Percentiles rank a stretch among this genome's conserved stretches.
Evolutionary conservation across 2,113 vertebrate species (phyloP).

Genomic region (Aix galericulata): DNA sequence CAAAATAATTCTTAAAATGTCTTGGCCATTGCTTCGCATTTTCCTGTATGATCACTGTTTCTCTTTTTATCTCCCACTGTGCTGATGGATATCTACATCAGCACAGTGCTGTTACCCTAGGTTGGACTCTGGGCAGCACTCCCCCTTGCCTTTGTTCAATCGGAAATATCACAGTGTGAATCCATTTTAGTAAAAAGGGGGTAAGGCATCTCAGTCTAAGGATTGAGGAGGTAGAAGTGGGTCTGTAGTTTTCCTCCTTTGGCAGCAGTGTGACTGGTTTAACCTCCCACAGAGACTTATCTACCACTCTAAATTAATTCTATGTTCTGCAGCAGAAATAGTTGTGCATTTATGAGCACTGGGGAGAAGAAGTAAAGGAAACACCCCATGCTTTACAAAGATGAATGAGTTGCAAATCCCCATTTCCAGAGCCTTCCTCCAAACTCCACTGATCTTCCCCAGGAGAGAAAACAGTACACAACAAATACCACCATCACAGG

Average conservation of each 20-base stretch:
- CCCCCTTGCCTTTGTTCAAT: not conserved
- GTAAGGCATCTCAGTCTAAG: fast-evolving
- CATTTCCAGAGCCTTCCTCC: not conserved
- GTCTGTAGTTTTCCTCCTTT: not conserved
- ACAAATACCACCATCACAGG: not conserved
- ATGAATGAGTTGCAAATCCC: not conserved
- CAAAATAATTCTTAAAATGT: fast-evolving
- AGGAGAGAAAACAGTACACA: not conserved
- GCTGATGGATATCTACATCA: not conserved
- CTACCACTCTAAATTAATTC: not conserved
- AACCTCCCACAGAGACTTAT: not conserved
- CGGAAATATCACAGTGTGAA: not conserved
- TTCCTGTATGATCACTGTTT: not conserved
- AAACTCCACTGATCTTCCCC: not conserved
- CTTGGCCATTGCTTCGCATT: not conserved
- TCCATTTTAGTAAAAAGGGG: not conserved
- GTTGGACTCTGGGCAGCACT: not conserved
- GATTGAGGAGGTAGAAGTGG: fast-evolving
- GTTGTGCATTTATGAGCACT: not conserved
- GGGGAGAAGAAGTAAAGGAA: not conserved
- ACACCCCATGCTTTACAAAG: not conserved
- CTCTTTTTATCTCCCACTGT: not conserved
- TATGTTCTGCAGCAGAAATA: not conserved
- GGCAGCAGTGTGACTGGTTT: not conserved
- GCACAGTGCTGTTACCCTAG: not conserved